Conservation (phyloP, 2,888 invertebrate species). For the Tetranychus truncatus region DNA sequence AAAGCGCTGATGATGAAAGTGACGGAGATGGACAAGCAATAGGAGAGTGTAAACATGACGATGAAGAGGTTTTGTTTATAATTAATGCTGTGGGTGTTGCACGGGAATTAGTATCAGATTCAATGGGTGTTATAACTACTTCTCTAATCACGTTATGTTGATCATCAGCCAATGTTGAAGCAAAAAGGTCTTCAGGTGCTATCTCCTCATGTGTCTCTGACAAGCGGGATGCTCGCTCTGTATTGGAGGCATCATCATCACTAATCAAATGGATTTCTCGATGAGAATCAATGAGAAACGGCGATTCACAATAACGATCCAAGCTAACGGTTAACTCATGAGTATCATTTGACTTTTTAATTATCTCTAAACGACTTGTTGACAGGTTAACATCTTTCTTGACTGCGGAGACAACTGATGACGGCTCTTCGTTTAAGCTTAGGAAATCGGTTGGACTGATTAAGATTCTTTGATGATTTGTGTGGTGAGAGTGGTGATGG, state of each 20-base stretch:
- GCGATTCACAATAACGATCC: slow-evolving; percentile 21
- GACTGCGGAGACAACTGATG: slow-evolving; percentile 19
- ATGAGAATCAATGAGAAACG: slow-evolving; percentile 17
- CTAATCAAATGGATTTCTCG: slow-evolving; percentile 17
- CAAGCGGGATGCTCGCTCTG: slow-evolving; percentile 16
- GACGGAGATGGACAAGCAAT: too few species aligned
- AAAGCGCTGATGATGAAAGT: not conserved
- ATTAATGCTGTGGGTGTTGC: not conserved
- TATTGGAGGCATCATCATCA: slow-evolving; percentile 19
- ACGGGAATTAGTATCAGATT: slow-evolving; percentile 4
- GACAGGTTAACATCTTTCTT: slow-evolving; percentile 20
- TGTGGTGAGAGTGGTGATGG: not conserved
- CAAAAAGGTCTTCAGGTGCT: slow-evolving; percentile 16
- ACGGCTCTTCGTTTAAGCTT: slow-evolving; percentile 17
- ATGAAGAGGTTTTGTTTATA: too few species aligned
- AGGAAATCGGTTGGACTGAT: slow-evolving; percentile 20
- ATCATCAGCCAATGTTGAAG: slow-evolving; percentile 15
- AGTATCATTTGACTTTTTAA: slow-evolving; percentile 11
- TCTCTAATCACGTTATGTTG: slow-evolving; percentile 13
- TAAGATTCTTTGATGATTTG: slow-evolving; percentile 12
- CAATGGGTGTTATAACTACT: slow-evolving; percentile 16
- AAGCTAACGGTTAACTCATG: slow-evolving; percentile 15
- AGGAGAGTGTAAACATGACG: too few species aligned
- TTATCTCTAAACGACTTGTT: slow-evolving; percentile 14
- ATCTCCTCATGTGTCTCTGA: slow-evolving; percentile 18